Conservation (phyloP, 2,797 vertebrate genomes). For the Orientallactaga sibirica region DNA sequence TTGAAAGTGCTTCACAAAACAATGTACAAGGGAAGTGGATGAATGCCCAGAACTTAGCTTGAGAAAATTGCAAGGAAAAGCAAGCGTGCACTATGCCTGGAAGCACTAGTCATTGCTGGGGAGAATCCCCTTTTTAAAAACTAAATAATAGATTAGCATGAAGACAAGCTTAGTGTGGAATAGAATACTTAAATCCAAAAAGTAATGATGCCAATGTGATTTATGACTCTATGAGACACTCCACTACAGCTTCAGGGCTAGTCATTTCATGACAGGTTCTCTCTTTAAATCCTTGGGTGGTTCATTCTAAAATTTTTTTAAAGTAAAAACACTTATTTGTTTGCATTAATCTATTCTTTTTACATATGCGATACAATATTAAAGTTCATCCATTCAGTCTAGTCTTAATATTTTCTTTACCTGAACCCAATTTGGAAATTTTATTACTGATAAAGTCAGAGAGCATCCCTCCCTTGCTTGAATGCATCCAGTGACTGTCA, state of each 20-base stretch:
- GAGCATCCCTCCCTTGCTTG: background rate
- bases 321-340: background rate
- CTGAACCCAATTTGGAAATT: background rate
- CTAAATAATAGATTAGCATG: background rate
- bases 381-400: background rate
- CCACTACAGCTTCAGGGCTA: background rate
- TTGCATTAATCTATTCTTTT: background rate
- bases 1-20: slow-evolving; percentile 27
- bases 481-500: background rate
- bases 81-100: background rate
- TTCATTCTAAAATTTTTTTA: background rate
- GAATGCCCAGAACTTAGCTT: background rate
- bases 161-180: background rate
- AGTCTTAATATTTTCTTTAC: background rate
- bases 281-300: background rate
- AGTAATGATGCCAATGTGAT: background rate
- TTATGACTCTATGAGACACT: background rate
- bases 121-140: slow-evolving; percentile 19
- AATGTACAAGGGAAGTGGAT: background rate
- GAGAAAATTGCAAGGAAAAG: slow-evolving; percentile 7
- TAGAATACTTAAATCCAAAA: background rate
- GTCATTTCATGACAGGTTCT: background rate
- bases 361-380: background rate
- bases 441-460: slow-evolving; percentile 1
- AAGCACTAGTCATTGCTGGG: background rate